phyloP scores from a whole-genome alignment of 2,113 vertebrate species.

The Morphnarchus princeps region DNA sequence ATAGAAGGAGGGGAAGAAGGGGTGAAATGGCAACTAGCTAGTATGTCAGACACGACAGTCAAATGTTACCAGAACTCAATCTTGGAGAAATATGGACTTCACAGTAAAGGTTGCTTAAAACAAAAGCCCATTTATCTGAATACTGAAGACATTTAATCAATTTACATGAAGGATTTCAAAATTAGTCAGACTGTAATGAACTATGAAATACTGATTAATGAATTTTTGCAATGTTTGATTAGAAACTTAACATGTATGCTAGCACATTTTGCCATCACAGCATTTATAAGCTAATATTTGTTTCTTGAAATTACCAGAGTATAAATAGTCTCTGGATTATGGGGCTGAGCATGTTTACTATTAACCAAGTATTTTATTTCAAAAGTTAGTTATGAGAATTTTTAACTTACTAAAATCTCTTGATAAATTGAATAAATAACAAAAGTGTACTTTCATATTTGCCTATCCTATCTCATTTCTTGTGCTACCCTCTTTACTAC shows the following conservation, averaged over 20 bases:
- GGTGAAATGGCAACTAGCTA: slow-evolving; percentile 55
- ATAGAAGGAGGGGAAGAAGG: not conserved
- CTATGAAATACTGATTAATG: slow-evolving; percentile 90
- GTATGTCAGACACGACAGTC: slow-evolving; percentile 43
- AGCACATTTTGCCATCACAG: slow-evolving; percentile 53
- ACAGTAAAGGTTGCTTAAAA: slow-evolving; percentile 78
- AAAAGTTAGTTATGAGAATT: not conserved
- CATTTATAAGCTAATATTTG: slow-evolving; percentile 50
- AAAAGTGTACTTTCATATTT: not conserved
- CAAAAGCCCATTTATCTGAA: slow-evolving; percentile 82
- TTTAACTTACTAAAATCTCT: not conserved
- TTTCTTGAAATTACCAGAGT: slow-evolving; percentile 19
- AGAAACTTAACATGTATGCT: slow-evolving; percentile 75
- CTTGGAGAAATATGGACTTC: slow-evolving; percentile 70
- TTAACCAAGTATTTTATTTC: not conserved
- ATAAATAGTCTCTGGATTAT: slow-evolving; percentile 16
- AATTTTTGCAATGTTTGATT: slow-evolving; percentile 81
- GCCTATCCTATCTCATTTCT: not conserved
- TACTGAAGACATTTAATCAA: slow-evolving; percentile 82
- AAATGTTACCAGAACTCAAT: slow-evolving; percentile 41
- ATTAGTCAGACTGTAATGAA: slow-evolving; percentile 87
- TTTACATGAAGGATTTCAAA: slow-evolving; percentile 86
- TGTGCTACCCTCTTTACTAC: not conserved
- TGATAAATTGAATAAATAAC: not conserved
- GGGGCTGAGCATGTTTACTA: not conserved